Conservation (phyloP, 2,113 vertebrate genomes). For the Pomatorhinus ruficollis region DNA sequence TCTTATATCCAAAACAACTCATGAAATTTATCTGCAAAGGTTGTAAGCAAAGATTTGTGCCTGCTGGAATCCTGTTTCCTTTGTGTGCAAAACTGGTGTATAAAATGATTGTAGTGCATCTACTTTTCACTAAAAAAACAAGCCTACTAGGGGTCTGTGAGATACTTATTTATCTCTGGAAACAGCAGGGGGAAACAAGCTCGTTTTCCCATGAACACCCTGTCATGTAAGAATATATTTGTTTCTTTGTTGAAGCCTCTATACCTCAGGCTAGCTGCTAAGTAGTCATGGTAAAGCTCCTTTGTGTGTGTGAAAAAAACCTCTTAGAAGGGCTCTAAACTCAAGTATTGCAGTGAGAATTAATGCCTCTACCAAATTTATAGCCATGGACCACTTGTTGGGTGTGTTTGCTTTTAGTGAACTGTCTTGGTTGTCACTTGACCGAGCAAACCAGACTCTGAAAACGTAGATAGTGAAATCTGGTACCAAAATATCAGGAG, state of each 20-base stretch:
- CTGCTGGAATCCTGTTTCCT: not conserved
- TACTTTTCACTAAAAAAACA: not conserved
- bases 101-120: not conserved
- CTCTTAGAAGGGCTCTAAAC: not conserved
- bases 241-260: not conserved
- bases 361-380: not conserved
- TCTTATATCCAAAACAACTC: not conserved
- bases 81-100: not conserved
- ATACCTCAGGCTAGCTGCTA: not conserved
- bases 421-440: not conserved
- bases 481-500: not conserved
- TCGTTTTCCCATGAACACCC: accelerated
- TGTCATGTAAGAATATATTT: not conserved
- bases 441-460: not conserved
- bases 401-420: not conserved
- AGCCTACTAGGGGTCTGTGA: not conserved
- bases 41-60: not conserved
- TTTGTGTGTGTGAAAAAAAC: not conserved
- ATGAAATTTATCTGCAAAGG: not conserved
- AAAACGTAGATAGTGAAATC: not conserved
- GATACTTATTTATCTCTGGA: not conserved
- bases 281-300: not conserved
- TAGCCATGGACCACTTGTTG: not conserved
- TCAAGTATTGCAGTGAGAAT: not conserved
- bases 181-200: not conserved